These are phyloP conservation scores for Drosophila parabipectinata DNA, from an alignment of 1,140 invertebrate species.

Conservation along the genomic window DNA sequence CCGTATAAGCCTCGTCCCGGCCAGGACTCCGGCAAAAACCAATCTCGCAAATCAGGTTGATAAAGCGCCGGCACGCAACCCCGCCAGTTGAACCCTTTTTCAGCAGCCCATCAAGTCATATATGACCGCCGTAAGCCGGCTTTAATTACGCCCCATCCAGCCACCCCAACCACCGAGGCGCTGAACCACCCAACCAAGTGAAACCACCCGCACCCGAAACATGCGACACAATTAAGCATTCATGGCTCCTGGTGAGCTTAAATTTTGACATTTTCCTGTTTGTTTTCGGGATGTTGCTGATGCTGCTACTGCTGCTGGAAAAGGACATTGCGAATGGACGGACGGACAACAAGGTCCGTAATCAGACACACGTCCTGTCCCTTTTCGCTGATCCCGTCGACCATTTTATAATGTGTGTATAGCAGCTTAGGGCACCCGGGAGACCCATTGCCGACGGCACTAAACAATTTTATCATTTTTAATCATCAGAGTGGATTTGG, in stretches of 20 bases:
- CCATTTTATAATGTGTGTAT: constrained; percentile 84
- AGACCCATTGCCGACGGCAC: constrained; percentile 74
- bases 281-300: constrained; percentile 50
- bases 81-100: constrained; percentile 58
- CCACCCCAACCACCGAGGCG: constrained; percentile 1
- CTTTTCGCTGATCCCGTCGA: constrained; percentile 72
- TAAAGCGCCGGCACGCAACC: constrained; percentile 79
- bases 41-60: constrained; percentile 81
- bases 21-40: constrained; percentile 50
- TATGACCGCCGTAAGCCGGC: constrained; percentile 72
- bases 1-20: constrained; percentile 67
- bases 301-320: constrained; percentile 11
- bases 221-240: constrained; percentile 78
- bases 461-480: constrained; percentile 84
- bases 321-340: constrained; percentile 2
- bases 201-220: constrained; percentile 16
- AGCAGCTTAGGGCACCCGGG: constrained; percentile 79
- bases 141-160: constrained; percentile 68
- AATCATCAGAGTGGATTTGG: constrained; percentile 81
- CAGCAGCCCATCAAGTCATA: constrained; percentile 55
- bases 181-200: constrained; percentile 1
- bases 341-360: constrained; percentile 33
- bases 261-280: constrained; percentile 79
- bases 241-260: constrained; percentile 71
- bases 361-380: constrained; percentile 59